Conservation (phyloP, 2,888 invertebrate genomes). For the Agrotis segetum region DNA sequence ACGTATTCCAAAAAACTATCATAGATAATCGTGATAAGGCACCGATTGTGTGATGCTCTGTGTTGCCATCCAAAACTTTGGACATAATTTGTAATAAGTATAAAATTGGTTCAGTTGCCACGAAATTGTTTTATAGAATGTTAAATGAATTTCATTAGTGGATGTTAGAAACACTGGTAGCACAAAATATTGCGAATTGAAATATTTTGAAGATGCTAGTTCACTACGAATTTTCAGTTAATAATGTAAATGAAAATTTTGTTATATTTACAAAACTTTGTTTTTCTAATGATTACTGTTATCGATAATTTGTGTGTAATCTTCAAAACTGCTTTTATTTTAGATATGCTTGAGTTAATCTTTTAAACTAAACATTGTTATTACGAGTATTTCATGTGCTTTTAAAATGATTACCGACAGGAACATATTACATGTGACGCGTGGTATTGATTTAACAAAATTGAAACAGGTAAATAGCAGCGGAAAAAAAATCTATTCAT, state of each 20-base stretch:
- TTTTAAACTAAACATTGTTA: neutral
- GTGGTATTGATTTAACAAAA: too few species aligned
- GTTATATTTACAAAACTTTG: neutral
- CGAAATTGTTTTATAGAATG: conserved; percentile 4
- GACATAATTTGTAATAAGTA: neutral
- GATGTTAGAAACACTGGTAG: conserved; percentile 14
- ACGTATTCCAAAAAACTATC: too few species aligned
- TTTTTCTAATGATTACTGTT: neutral
- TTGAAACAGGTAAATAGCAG: too few species aligned
- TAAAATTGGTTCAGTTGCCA: conserved; percentile 3
- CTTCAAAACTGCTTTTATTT: neutral
- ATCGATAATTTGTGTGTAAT: neutral
- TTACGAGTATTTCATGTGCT: neutral
- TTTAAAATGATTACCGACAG: too few species aligned
- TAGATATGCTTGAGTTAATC: neutral
- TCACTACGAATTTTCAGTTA: neutral
- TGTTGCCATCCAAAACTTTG: neutral
- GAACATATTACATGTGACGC: too few species aligned
- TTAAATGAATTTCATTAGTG: conserved; percentile 24
- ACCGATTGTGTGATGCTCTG: too few species aligned
- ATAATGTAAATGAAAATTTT: neutral
- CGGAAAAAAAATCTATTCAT: too few species aligned
- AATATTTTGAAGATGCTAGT: neutral
- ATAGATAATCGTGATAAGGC: too few species aligned
- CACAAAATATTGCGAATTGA: conserved; percentile 8